Percentiles rank a stretch among this genome's conserved stretches.
These are phyloP conservation scores for Oligia latruncula DNA, from an alignment of 2,888 invertebrate genomes.

Conservation along the genomic window DNA sequence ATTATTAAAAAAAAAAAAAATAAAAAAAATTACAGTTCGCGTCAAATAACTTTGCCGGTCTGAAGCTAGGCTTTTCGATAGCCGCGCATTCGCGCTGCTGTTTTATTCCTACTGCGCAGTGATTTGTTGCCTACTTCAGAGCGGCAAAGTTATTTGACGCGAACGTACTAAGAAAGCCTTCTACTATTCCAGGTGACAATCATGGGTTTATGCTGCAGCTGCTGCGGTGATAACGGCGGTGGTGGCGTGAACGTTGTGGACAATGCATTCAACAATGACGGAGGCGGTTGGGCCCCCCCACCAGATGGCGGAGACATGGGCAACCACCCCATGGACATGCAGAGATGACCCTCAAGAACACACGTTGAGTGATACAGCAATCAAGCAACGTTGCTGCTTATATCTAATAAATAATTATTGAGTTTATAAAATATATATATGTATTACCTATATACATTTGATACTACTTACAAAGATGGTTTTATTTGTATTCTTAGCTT, in stretches of 20 bases:
- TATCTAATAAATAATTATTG: neutral
- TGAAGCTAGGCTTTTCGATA: no score
- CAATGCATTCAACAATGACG: constrained; percentile 56
- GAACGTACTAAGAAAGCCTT: no score
- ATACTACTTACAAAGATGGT: neutral
- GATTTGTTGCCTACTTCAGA: no score
- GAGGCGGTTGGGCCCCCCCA: constrained; percentile 49
- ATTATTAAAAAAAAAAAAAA: no score
- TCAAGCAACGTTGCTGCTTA: constrained; percentile 14
- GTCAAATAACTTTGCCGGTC: no score
- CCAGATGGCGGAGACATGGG: constrained; percentile 68
- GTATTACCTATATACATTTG: neutral
- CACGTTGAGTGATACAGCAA: constrained; percentile 22
- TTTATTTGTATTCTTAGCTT: neutral
- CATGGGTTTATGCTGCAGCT: constrained; percentile 77
- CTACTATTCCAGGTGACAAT: constrained; percentile 34
- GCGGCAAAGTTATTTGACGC: no score
- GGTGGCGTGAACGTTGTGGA: constrained; percentile 73
- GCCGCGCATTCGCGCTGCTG: no score
- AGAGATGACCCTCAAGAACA: constrained; percentile 54
- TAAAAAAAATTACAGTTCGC: no score
- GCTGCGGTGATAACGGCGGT: constrained; percentile 66
- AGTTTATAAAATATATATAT: constrained; percentile 12
- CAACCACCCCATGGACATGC: constrained; percentile 56
- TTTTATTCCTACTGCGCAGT: no score